phyloP scores from a whole-genome alignment of 2,113 vertebrate genomes.

The cat (Felis catus) region DNA sequence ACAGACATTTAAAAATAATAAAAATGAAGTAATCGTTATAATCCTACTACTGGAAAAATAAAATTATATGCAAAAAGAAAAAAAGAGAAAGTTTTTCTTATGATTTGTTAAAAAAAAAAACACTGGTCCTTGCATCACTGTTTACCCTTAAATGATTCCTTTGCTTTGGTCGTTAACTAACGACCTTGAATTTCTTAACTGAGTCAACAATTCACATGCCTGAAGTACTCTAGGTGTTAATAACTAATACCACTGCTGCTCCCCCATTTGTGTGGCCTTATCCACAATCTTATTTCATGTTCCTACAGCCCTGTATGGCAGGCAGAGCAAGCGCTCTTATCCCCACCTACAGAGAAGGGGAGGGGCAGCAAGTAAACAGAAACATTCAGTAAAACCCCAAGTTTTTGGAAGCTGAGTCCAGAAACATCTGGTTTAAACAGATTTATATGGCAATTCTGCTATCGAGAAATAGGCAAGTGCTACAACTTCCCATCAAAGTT shows the following conservation, averaged over 20 bases:
- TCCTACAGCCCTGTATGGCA: background rate
- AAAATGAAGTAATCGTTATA: background rate
- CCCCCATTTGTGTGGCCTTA: background rate
- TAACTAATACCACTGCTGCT: background rate
- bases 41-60: background rate
- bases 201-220: background rate
- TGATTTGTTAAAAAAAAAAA: background rate
- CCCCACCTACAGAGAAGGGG: background rate
- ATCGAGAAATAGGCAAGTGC: background rate
- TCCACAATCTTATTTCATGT: background rate
- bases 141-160: background rate
- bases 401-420: background rate
- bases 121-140: background rate
- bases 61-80: background rate
- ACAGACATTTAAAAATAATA: no score
- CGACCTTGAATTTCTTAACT: background rate
- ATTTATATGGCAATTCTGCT: conserved; percentile 16
- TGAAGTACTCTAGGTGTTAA: background rate
- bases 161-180: background rate
- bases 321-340: background rate
- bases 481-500: background rate
- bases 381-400: background rate
- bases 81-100: background rate
- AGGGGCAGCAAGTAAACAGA: background rate
- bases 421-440: background rate